Conservation (phyloP, 2,888 invertebrate species). For the Yponomeuta sedellus region DNA sequence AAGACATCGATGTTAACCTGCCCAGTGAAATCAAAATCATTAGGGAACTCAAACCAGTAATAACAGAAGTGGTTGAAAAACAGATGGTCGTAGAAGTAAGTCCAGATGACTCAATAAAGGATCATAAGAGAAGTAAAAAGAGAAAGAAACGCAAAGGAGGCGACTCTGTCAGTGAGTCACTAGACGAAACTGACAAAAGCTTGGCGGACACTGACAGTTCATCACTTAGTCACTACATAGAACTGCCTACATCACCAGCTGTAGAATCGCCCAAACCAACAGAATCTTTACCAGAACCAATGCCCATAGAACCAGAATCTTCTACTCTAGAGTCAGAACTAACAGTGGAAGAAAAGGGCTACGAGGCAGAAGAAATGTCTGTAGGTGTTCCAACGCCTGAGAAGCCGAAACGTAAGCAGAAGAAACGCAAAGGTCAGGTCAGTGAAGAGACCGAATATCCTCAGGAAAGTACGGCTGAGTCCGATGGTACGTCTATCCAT, state of each 20-base stretch:
- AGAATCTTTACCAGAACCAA: slow-evolving; percentile 35
- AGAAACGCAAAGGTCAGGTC: slow-evolving; percentile 50
- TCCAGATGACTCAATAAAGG: slow-evolving; percentile 39
- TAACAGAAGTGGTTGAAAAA: slow-evolving; percentile 42
- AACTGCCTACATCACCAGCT: slow-evolving; percentile 64
- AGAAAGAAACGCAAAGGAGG: slow-evolving; percentile 78
- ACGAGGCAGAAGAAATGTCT: slow-evolving; percentile 82
- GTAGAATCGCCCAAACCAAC: slow-evolving; percentile 63
- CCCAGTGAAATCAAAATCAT: slow-evolving; percentile 30
- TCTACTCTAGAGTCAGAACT: slow-evolving; percentile 60
- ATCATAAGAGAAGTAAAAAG: slow-evolving; percentile 77
- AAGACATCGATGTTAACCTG: slow-evolving; percentile 53
- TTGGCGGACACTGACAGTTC: slow-evolving; percentile 57
- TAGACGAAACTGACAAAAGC: slow-evolving; percentile 54
- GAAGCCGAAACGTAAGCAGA: slow-evolving; percentile 70
- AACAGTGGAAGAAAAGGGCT: slow-evolving; percentile 78
- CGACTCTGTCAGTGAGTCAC: slow-evolving; percentile 41
- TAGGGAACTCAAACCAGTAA: slow-evolving; percentile 21
- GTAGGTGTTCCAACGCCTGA: slow-evolving; percentile 45
- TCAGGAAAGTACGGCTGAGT: slow-evolving; percentile 52
- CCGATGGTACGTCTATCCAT: slow-evolving; percentile 48
- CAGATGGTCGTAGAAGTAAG: slow-evolving; percentile 37
- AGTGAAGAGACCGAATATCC: slow-evolving; percentile 65
- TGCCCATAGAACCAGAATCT: slow-evolving; percentile 48
- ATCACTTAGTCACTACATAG: slow-evolving; percentile 60